Evolutionary conservation across 2,888 invertebrate genomes (phyloP).

Genomic region (Megamerina dolium): DNA sequence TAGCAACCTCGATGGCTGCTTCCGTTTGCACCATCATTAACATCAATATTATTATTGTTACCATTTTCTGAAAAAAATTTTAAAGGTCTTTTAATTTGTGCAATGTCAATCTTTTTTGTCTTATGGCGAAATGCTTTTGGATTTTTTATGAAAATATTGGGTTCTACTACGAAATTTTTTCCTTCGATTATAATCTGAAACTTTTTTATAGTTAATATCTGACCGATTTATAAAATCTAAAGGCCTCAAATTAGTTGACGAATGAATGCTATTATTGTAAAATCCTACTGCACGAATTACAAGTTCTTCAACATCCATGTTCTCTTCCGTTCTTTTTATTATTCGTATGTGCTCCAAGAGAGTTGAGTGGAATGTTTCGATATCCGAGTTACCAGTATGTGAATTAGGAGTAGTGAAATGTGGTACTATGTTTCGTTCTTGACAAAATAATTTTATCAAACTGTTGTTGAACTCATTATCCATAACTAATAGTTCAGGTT

Average conservation of each 20-base stretch:
- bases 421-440: conserved; percentile 10
- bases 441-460: conserved; percentile 13
- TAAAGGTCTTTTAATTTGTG: conserved; percentile 4
- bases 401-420: conserved; percentile 18
- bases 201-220: conserved; percentile 5
- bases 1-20: too few relatives aligned
- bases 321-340: neutral
- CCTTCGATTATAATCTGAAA: neutral
- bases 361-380: conserved; percentile 11
- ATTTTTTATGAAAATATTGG: conserved; percentile 6
- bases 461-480: conserved; percentile 19
- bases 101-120: conserved; percentile 7
- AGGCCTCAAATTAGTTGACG: conserved; percentile 8
- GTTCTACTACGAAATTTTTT: too few relatives aligned
- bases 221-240: conserved; percentile 8
- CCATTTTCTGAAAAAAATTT: neutral
- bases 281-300: conserved; percentile 1
- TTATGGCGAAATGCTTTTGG: conserved; percentile 7
- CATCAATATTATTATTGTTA: too few relatives aligned
- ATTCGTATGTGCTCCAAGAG: conserved; percentile 9
- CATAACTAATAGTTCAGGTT: conserved; percentile 11
- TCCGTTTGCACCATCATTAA: too few relatives aligned
- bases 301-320: conserved; percentile 5
- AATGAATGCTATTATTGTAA: conserved; percentile 11
- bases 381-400: conserved; percentile 15